Conservation (phyloP, 2,888 invertebrate genomes). For the Terebella lapidaria region DNA sequence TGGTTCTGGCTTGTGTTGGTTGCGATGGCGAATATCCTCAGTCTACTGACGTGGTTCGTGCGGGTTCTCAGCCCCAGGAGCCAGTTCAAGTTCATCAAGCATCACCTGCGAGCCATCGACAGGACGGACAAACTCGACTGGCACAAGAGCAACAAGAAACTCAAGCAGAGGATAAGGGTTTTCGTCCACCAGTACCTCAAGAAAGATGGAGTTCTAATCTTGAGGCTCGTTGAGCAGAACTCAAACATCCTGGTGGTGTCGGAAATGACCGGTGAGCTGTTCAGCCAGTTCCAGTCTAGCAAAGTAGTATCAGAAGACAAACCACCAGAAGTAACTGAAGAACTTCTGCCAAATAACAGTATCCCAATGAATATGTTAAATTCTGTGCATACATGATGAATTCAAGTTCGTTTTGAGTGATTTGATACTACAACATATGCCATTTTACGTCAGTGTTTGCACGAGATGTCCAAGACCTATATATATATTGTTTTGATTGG, state of each 20-base stretch:
- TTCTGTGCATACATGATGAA: no score
- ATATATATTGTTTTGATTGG: no score
- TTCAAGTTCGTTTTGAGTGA: no score
- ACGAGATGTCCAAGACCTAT: no score
- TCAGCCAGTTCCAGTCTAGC: neutral
- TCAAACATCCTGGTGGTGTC: neutral
- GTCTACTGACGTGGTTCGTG: neutral
- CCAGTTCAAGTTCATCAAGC: neutral
- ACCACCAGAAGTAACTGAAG: neutral
- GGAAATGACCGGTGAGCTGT: neutral
- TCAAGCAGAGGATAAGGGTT: neutral
- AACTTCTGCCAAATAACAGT: no score
- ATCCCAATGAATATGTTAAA: no score
- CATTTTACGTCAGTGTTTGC: no score
- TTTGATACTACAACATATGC: no score
- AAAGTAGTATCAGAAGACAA: neutral
- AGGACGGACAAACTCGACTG: neutral
- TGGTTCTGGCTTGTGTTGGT: neutral
- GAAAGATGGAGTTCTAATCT: neutral
- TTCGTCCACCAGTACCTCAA: neutral
- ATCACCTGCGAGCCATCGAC: neutral
- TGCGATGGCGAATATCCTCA: neutral
- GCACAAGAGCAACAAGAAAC: no score
- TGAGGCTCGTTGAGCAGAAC: neutral
- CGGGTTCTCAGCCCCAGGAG: neutral